A percentile compares a stretch with the other conserved stretches of the same genome.
Evolutionary conservation across 2,797 vertebrate species (phyloP).

Genomic region (Vireo griseus): DNA sequence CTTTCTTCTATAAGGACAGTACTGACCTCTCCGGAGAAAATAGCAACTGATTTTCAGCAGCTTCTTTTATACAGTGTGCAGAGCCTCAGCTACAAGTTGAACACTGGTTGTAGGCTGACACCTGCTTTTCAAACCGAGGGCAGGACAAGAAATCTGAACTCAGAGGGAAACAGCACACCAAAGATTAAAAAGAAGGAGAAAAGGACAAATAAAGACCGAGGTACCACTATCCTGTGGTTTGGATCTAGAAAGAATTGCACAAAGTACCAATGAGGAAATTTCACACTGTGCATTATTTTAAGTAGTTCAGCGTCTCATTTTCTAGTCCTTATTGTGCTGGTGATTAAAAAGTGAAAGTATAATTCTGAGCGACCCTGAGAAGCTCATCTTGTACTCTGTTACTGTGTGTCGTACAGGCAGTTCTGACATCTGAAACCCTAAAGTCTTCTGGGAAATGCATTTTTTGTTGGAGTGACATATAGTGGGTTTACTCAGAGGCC

Average conservation of each 20-base stretch:
- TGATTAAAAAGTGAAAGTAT: not conserved
- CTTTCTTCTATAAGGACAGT: conserved; percentile 54
- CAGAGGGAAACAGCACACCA: not conserved
- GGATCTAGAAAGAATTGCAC: not conserved
- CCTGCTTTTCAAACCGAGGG: conserved; percentile 47
- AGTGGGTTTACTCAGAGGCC: not conserved
- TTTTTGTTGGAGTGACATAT: not conserved
- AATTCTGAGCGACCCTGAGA: not conserved
- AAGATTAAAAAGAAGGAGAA: not conserved
- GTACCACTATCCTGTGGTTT: not conserved
- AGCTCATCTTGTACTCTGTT: not conserved
- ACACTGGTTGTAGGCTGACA: conserved; percentile 41
- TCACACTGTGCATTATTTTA: not conserved
- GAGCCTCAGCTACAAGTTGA: conserved; percentile 17
- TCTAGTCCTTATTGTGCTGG: not conserved
- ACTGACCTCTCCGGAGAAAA: conserved; percentile 46
- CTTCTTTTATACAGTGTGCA: conserved; percentile 14
- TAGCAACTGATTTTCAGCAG: conserved; percentile 36
- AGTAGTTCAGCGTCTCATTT: not conserved
- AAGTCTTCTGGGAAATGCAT: not conserved
- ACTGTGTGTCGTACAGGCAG: not conserved
- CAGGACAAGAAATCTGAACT: conserved; percentile 1
- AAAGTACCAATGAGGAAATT: not conserved
- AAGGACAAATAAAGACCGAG: not conserved
- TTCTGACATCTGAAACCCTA: not conserved